Evolutionary conservation across 2,113 vertebrate genomes (phyloP), one percentile per base, ranked within the genome.

Genomic region (Galemys pyrenaicus): DNA sequence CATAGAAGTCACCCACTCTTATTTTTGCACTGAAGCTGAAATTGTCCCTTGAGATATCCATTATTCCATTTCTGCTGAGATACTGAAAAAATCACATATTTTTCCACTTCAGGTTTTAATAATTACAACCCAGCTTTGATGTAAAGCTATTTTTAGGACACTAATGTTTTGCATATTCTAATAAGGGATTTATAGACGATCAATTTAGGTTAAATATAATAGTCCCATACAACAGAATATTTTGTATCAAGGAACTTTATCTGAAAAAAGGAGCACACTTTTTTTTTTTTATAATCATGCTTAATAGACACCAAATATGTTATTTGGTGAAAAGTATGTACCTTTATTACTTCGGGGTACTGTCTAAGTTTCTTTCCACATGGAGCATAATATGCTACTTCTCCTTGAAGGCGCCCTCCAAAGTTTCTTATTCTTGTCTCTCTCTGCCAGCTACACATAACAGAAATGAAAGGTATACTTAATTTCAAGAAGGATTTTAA

Each of bases 21-120:
- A 99, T 99, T 99, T 99, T 99, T 98, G 99, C 98, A 98, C 99
- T 99, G 98, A 99, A 99, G 99, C 99, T 99, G 98, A 99, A 99
- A 98, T 99, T 99, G 97, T 99, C 99, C 97, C 99, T 99, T 97
- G 99, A 99, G 98, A 99, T 99, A 98, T 99, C 98, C 98, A 98
- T 99, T 98, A 99, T 99, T 98, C 99, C 99, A 98, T 99, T 99
- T 98, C 99, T 99, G 98, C 98, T 98, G 97, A 99, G 98, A 98
- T 99, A 99, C 99, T 99, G 98, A 98, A 98, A 98, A 99, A 99
- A 99, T 98, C 98, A 99, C 98, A 98, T 98, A 98, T 98, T 98
- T 98, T 99, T 98, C 98, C 98, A 98, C 98, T 98, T 99, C 97
- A 98, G 98, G 98, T 98, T 98, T 98, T 98, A 98, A 97, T 97